Evolutionary conservation across 2,888 invertebrate species (phyloP).

Genomic region (Noctua pronuba): DNA sequence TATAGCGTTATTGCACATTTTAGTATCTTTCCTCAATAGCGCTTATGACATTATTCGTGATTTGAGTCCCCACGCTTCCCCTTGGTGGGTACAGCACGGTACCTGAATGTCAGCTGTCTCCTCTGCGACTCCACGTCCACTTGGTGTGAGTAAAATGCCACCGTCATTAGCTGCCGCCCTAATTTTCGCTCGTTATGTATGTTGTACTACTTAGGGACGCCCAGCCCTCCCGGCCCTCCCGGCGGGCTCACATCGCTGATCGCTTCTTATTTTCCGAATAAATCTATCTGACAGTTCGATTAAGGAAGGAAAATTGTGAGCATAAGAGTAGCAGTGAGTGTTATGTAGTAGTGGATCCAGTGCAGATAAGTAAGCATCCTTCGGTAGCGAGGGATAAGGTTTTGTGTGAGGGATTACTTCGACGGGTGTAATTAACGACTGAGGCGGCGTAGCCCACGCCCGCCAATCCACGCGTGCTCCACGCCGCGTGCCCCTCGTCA

Average conservation of each 20-base stretch:
- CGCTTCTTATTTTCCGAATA: neutral
- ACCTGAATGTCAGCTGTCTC: slow-evolving; percentile 22
- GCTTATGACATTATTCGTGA: slow-evolving; percentile 10
- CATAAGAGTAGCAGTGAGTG: neutral
- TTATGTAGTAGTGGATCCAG: slow-evolving; percentile 8
- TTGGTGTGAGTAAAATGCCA: slow-evolving; percentile 1
- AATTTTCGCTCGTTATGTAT: neutral
- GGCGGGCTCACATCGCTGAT: neutral
- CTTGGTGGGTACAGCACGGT: neutral
- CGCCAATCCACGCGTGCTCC: neutral
- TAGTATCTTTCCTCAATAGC: no score
- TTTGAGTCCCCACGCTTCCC: neutral
- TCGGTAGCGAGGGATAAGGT: slow-evolving; percentile 1
- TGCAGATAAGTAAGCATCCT: neutral
- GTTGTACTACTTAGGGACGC: neutral
- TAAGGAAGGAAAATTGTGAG: neutral
- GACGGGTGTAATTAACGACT: slow-evolving; percentile 41
- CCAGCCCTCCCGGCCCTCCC: neutral
- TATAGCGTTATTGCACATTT: no score
- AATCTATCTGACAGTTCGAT: slow-evolving; percentile 23
- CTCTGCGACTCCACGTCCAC: neutral
- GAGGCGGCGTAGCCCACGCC: neutral
- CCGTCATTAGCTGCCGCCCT: slow-evolving; percentile 1
- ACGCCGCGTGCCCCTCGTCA: neutral
- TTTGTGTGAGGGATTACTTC: slow-evolving; percentile 39